phyloP scores from a whole-genome alignment of 2,797 vertebrate genomes.

The Chrysocyon brachyurus region DNA sequence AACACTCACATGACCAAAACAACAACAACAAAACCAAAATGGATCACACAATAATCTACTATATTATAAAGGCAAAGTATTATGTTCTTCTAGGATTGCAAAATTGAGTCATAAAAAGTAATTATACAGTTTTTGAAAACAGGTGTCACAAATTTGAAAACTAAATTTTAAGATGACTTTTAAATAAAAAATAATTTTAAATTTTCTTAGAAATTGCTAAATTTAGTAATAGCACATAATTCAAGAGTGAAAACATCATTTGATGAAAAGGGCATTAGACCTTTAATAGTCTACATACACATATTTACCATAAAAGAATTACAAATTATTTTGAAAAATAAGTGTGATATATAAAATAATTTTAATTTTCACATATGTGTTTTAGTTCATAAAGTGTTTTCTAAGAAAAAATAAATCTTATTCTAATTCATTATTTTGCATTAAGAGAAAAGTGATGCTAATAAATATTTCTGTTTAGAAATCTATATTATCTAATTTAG shows the following conservation, averaged over 20 bases:
- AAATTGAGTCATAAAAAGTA: background rate
- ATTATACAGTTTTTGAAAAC: background rate
- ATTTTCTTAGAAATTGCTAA: slow-evolving; percentile 29
- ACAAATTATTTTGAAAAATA: slow-evolving; percentile 81
- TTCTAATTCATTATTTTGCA: slow-evolving; percentile 70
- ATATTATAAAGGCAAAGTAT: background rate
- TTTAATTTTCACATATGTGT: slow-evolving; percentile 60
- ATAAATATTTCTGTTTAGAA: slow-evolving; percentile 69
- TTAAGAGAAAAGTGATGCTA: slow-evolving; percentile 72
- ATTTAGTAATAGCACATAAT: background rate
- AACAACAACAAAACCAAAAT: background rate
- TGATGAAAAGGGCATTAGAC: slow-evolving; percentile 63
- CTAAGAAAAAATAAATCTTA: slow-evolving; percentile 69
- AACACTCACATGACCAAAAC: background rate
- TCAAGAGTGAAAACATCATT: background rate
- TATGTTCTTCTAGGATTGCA: background rate
- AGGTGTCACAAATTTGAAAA: background rate
- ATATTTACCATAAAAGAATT: slow-evolving; percentile 68
- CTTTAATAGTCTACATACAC: slow-evolving; percentile 57
- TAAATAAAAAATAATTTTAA: background rate
- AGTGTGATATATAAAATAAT: slow-evolving; percentile 73
- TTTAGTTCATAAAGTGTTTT: slow-evolving; percentile 76
- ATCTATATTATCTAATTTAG: slow-evolving; percentile 65
- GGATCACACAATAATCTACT: background rate
- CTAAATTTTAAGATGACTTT: slow-evolving; percentile 36